Conservation (phyloP, 2,797 vertebrate genomes). For the Arremon brunneinucha region DNA sequence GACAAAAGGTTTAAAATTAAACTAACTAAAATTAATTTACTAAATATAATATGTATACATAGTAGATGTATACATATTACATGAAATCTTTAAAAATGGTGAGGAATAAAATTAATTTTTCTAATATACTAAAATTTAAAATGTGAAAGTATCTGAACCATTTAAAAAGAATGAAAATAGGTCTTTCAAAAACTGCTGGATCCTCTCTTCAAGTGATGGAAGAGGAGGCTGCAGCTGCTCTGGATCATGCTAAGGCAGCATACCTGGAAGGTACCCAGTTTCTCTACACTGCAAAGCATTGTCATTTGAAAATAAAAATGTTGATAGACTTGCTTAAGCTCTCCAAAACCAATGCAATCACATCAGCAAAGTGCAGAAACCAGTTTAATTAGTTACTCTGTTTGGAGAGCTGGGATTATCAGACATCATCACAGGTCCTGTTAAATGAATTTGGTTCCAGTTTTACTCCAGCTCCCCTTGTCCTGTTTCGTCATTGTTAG, state of each 20-base stretch:
- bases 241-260: not conserved
- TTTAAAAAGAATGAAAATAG: not conserved
- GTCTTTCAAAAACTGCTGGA: not conserved
- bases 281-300: not conserved
- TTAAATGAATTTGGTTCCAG: not conserved
- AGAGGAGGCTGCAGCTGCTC: not conserved
- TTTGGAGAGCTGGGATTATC: not conserved
- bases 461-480: not conserved
- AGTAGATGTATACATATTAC: not conserved
- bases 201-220: not conserved
- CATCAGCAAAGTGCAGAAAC: not conserved
- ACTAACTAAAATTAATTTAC: not conserved
- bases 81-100: not conserved
- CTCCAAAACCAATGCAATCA: not conserved
- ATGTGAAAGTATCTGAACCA: not conserved
- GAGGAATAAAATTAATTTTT: not conserved
- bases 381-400: not conserved
- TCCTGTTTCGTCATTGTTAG: not conserved
- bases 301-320: not conserved
- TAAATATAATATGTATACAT: not conserved
- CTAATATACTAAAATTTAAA: not conserved
- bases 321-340: not conserved
- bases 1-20: not conserved
- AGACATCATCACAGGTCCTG: not conserved
- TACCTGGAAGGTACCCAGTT: not conserved